Conservation (phyloP, 37 sponge, comb jelly and placozoan genomes). For the Crambe crambe region DNA sequence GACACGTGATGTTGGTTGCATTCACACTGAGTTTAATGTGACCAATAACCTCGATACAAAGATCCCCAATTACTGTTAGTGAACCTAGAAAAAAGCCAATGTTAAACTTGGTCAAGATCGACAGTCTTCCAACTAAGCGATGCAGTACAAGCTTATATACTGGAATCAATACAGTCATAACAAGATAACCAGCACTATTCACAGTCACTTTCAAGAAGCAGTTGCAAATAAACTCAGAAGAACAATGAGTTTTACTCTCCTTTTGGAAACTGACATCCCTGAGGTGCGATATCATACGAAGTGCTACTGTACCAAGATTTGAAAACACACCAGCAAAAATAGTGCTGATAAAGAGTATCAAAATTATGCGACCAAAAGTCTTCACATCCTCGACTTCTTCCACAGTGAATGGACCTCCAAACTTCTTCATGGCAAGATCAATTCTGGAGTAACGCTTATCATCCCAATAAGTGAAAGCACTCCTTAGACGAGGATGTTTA, state of each 20-base stretch:
- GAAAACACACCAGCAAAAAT: background rate
- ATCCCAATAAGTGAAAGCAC: slow-evolving; percentile 22
- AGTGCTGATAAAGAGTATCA: background rate
- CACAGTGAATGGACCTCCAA: slow-evolving; percentile 8
- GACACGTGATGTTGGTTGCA: background rate
- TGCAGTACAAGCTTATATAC: background rate
- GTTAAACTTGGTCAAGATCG: background rate
- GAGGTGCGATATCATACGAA: background rate
- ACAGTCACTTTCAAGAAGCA: background rate
- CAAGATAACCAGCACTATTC: background rate
- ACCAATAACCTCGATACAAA: background rate
- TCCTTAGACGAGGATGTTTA: background rate
- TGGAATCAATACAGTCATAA: background rate
- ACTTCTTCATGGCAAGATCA: slow-evolving; percentile 5
- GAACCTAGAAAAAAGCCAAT: background rate
- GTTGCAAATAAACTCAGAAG: background rate
- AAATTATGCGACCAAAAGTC: background rate
- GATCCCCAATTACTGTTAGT: background rate
- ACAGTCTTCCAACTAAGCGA: too few relatives aligned
- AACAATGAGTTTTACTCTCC: background rate
- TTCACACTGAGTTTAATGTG: background rate
- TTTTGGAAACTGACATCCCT: background rate
- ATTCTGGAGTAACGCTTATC: background rate
- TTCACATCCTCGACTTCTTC: background rate
- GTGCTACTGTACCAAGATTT: background rate